Percentiles rank a stretch among this genome's conserved stretches.
These are phyloP conservation scores for Coremacera marginata DNA, from an alignment of 2,888 invertebrate species.

Conservation along the genomic window DNA sequence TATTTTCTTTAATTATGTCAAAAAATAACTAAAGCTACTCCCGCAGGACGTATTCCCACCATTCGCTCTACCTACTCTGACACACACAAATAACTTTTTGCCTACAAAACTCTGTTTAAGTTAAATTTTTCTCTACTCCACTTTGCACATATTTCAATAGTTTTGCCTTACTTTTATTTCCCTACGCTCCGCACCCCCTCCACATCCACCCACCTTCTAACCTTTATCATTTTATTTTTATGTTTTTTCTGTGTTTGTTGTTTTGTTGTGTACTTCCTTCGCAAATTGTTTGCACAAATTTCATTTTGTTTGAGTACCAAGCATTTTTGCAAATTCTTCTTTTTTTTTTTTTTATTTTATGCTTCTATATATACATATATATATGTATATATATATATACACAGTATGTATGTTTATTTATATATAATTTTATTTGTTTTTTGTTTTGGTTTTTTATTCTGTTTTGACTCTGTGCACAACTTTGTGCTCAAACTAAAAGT, in stretches of 20 bases:
- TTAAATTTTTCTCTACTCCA: not conserved
- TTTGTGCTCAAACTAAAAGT: constrained; percentile 26
- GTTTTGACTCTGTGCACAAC: not conserved
- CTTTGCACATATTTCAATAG: constrained; percentile 1
- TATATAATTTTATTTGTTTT: not conserved
- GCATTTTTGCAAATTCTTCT: not conserved
- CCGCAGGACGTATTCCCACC: not conserved
- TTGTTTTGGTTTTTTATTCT: not conserved
- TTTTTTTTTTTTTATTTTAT: constrained; percentile 12
- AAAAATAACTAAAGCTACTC: no score
- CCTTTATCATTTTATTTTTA: not conserved
- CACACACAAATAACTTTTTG: no score
- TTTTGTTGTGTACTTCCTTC: constrained; percentile 1
- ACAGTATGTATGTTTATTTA: not conserved
- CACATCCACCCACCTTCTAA: not conserved
- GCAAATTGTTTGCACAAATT: constrained; percentile 15
- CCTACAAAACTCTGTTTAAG: no score
- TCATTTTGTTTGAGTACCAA: constrained; percentile 11
- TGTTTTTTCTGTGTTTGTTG: not conserved
- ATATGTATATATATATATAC: not conserved
- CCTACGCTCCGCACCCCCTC: not conserved
- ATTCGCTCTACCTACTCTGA: not conserved
- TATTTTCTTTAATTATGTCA: no score
- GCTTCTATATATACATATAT: not conserved
- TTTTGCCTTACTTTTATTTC: not conserved